Evolutionary conservation across 1,140 invertebrate genomes (phyloP).

Genomic region (Trissolcus basalis): DNA sequence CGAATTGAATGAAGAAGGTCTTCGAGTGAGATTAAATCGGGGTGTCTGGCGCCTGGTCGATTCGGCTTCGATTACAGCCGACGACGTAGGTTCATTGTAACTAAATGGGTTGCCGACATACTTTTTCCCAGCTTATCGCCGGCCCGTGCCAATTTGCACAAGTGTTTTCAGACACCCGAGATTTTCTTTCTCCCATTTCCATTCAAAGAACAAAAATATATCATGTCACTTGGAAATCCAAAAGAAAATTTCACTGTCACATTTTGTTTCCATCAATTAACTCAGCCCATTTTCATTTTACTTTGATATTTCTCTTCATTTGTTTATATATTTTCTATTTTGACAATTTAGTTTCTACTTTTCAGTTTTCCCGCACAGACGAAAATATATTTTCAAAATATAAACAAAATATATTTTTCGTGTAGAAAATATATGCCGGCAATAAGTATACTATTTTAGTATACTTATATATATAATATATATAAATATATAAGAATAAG

Average conservation of each 20-base stretch:
- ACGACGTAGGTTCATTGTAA: constrained; percentile 58
- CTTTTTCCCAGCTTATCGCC: constrained; percentile 58
- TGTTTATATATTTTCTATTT: no score
- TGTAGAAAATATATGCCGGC: no score
- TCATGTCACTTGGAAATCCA: no score
- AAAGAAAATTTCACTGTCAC: not conserved
- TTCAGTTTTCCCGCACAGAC: no score
- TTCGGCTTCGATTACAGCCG: constrained; percentile 53
- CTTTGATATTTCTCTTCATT: no score
- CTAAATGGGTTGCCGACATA: constrained; percentile 58
- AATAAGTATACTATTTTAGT: no score
- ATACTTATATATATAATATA: no score
- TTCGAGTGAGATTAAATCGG: constrained; percentile 58
- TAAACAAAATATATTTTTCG: no score
- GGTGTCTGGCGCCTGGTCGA: constrained; percentile 46
- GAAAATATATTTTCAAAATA: no score
- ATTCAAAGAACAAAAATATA: not conserved
- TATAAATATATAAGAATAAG: no score
- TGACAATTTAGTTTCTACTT: no score
- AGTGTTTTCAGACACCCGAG: constrained; percentile 49
- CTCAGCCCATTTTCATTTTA: no score
- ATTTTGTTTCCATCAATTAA: not conserved
- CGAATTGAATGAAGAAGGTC: constrained; percentile 57
- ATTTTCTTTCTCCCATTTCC: constrained; percentile 6
- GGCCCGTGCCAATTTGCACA: constrained; percentile 48